phyloP scores from a whole-genome alignment of 2,888 invertebrate species.

The Cataglyphis altisquamis region DNA sequence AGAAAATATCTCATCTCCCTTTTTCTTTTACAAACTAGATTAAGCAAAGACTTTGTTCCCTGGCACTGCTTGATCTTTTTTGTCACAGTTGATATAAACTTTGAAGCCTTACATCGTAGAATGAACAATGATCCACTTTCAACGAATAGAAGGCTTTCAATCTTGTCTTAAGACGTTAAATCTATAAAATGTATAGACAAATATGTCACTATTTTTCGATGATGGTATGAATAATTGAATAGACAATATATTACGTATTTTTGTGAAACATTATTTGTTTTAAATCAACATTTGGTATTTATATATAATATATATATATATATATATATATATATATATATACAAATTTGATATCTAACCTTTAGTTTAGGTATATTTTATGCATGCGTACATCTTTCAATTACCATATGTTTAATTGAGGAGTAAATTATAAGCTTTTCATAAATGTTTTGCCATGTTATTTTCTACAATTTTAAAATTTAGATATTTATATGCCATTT shows the following conservation, averaged over 20 bases:
- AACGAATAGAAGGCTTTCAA: slow-evolving; percentile 17
- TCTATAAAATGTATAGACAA: not conserved
- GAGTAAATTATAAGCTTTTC: not conserved
- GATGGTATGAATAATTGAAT: slow-evolving; percentile 10
- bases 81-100: slow-evolving; percentile 44
- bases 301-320: not conserved
- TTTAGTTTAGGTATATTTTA: not conserved
- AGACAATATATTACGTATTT: not conserved
- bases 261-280: not conserved
- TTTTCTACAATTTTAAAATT: not conserved
- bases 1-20: slow-evolving; percentile 15
- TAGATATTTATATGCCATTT: not conserved
- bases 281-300: not conserved
- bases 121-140: slow-evolving; percentile 43
- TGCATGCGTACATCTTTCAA: not conserved
- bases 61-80: slow-evolving; percentile 34
- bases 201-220: not conserved
- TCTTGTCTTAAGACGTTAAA: slow-evolving; percentile 28
- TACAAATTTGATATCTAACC: not conserved
- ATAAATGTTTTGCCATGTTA: not conserved
- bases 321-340: not conserved
- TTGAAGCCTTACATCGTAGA: slow-evolving; percentile 23
- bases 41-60: slow-evolving; percentile 24
- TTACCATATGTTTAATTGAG: not conserved
- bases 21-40: slow-evolving; percentile 17